Percentiles rank a stretch among this genome's conserved stretches.
Evolutionary conservation across 2,888 invertebrate species (phyloP).

Genomic region (Spodoptera picta): DNA sequence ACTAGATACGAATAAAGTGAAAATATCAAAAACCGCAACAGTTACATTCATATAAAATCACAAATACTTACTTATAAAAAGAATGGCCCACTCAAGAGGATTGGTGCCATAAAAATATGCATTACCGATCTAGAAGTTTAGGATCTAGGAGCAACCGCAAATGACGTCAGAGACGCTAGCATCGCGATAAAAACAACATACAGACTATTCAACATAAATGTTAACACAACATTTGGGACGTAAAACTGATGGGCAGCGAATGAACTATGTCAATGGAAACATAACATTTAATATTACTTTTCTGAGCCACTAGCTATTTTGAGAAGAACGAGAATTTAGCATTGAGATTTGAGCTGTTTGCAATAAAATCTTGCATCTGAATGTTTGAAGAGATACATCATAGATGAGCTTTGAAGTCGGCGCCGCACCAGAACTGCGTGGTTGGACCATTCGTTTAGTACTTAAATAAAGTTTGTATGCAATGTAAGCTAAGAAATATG

Average conservation of each 20-base stretch:
- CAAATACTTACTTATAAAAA: conserved; percentile 7
- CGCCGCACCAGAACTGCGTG: too few relatives aligned
- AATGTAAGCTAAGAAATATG: too few relatives aligned
- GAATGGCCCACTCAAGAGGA: conserved; percentile 25
- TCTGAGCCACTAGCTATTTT: conserved; percentile 43
- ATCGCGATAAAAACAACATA: conserved; percentile 43
- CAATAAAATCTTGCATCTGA: conserved; percentile 1
- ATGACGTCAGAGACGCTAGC: conserved; percentile 51
- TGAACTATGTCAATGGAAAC: conserved; percentile 36
- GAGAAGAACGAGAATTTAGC: conserved; percentile 1
- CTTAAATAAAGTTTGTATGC: too few relatives aligned
- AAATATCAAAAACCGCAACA: too few relatives aligned
- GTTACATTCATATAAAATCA: too few relatives aligned
- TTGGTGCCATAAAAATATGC: conserved; percentile 46
- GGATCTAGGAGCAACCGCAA: conserved; percentile 28
- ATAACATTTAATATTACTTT: conserved; percentile 15
- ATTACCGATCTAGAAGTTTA: conserved; percentile 31
- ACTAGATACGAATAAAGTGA: too few relatives aligned
- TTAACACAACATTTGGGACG: conserved; percentile 34
- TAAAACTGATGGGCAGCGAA: conserved; percentile 53
- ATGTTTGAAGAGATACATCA: conserved; percentile 20
- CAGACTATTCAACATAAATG: conserved; percentile 15
- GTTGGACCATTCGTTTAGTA: too few relatives aligned
- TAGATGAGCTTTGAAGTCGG: too few relatives aligned
- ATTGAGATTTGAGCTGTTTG: conserved; percentile 3